Evolutionary conservation across 23 tunicate genomes (phyloP).

Genomic region (Corella eumyota): DNA sequence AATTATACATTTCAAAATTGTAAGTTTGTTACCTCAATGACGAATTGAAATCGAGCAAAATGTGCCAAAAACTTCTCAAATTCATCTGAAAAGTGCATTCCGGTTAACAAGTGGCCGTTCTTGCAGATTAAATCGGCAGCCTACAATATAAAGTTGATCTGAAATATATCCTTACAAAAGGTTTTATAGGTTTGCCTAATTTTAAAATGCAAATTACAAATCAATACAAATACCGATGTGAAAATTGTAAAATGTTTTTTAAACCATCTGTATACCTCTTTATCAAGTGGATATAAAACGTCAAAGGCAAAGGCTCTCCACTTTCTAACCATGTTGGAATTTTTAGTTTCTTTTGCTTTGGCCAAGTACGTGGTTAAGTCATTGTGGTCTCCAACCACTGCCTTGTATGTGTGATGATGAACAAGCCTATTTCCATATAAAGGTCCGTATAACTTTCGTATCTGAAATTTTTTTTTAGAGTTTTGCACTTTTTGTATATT

Average conservation of each 20-base stretch:
- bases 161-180: too few relatives aligned
- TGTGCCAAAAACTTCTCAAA: conserved; percentile 49
- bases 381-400: conserved; percentile 44
- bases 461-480: too few relatives aligned
- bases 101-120: conserved; percentile 57
- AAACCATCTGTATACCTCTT: conserved; percentile 22
- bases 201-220: too few relatives aligned
- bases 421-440: conserved; percentile 72
- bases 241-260: too few relatives aligned
- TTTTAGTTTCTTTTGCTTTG: conserved; percentile 29
- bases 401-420: conserved; percentile 28
- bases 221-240: too few relatives aligned
- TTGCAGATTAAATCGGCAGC: conserved; percentile 36
- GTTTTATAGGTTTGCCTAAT: too few relatives aligned
- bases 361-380: conserved; percentile 29
- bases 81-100: conserved; percentile 46
- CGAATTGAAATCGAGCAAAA: conserved; percentile 35
- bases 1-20: not conserved
- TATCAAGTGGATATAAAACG: conserved; percentile 48
- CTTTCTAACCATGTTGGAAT: conserved; percentile 48
- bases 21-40: conserved; percentile 48
- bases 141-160: conserved; percentile 17
- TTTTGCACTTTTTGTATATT: too few relatives aligned
- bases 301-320: conserved; percentile 43
- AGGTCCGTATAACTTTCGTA: conserved; percentile 64